Base-by-base conservation (phyloP, 2,113 vertebrate genomes). In the Mus pahari region DNA sequence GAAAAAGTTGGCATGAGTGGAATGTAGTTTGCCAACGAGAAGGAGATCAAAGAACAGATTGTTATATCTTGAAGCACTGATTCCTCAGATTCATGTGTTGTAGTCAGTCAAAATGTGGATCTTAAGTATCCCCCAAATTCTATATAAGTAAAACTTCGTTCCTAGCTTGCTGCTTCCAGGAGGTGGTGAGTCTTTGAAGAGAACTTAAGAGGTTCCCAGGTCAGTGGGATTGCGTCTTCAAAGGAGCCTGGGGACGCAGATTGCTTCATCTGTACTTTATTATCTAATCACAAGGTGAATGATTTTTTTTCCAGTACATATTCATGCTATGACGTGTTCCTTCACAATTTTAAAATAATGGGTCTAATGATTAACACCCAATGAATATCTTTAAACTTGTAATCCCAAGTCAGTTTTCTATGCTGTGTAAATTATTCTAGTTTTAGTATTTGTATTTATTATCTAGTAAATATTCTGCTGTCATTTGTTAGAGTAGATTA, bases 11-110 rank as follows among this genome's bases (percentile, higher is more conserved):
- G 68, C n/a, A 70, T 83, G 62, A 17, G 28, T 22, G n/a, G 20
- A 78, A 58, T 68, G 19, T 73, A 28, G 66, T 89, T 94, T 91
- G 8, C 91, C 14, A 91, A 90, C n/a, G 4, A 96, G 22, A 64
- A 78, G 26, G 74, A 78, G 31, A 36, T 68, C 17, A 79, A 58
- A 58, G 89, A 60, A 71, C 42, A 86, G 50, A 13, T 14, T 77
- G 19, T 42, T 77, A 48, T 48, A 14, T 12, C 31, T 86, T 50
- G 83, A 68, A 48, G 14, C 14, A 68, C 42, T 36, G 12, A 48
- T 64, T 42, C n/a, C 36, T 62, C 81, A 62, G 36, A 62, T 42
- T 62, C 36, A 28, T 28, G 55, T 39, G 58, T 62, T 62, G n/a
- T 28, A 39, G 81, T 68, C 42, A 68, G 60, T 86, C 83, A 86